A percentile compares a stretch with the other conserved stretches of the same genome.
Conservation (phyloP, 2,113 vertebrate species). For the Chroicocephalus ridibundus region DNA sequence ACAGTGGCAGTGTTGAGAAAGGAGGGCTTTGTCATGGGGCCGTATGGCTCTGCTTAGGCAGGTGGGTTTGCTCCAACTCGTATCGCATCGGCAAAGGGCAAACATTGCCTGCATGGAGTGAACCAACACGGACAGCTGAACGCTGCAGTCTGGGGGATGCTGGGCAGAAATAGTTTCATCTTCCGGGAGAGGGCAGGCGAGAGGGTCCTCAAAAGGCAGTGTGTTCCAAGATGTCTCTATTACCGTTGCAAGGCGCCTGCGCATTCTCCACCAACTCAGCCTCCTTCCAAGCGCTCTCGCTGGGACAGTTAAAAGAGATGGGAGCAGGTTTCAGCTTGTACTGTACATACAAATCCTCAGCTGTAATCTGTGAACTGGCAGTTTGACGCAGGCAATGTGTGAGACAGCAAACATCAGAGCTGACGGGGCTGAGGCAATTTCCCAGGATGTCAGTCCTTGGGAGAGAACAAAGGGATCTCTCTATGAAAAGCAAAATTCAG, state of each 20-base stretch:
- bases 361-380: conserved; percentile 51
- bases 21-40: neutral
- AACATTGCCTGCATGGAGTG: rapidly evolving
- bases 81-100: neutral
- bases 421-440: conserved; percentile 47
- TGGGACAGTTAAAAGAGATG: neutral
- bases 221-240: neutral
- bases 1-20: neutral
- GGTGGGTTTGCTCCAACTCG: neutral
- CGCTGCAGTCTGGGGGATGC: neutral
- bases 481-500: neutral
- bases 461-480: conserved; percentile 40
- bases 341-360: neutral
- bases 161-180: neutral
- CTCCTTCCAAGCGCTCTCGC: neutral
- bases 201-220: neutral
- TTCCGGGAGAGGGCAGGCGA: conserved; percentile 1
- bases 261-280: rapidly evolving
- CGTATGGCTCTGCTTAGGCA: neutral
- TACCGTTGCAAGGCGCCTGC: rapidly evolving
- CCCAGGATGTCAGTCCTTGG: conserved; percentile 25
- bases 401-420: conserved; percentile 65
- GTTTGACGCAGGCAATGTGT: neutral
- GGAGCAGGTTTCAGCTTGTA: conserved; percentile 28
- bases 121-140: rapidly evolving